These are phyloP conservation scores for Miichthys miiuy DNA, from an alignment of 2,797 vertebrate genomes.

Conservation along the genomic window DNA sequence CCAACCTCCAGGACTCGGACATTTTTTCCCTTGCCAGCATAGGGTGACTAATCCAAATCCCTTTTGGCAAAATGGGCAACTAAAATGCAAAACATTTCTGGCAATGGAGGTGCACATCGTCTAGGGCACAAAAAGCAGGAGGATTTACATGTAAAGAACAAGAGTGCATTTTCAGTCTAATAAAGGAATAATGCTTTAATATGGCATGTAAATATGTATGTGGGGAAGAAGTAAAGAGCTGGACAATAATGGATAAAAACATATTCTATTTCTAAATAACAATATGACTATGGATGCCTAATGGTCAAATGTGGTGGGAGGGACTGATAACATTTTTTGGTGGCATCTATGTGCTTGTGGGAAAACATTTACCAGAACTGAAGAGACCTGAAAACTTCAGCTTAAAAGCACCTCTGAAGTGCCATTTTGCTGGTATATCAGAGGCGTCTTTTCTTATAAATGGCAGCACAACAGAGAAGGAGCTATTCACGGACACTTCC, in stretches of 20 bases:
- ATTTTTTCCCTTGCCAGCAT: constrained; percentile 3
- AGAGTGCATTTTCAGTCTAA: not conserved
- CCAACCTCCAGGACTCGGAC: constrained; percentile 23
- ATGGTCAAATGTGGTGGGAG: not conserved
- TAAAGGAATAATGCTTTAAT: not conserved
- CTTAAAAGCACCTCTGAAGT: constrained; percentile 29
- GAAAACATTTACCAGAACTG: not conserved
- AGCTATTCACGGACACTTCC: not conserved
- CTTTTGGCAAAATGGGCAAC: constrained; percentile 15
- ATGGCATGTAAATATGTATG: not conserved
- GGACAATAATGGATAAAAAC: not conserved
- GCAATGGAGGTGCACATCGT: not conserved
- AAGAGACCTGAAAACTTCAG: not conserved
- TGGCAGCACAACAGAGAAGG: constrained; percentile 15
- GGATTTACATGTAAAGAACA: not conserved
- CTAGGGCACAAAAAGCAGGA: not conserved
- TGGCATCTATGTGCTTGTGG: not conserved
- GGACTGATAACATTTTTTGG: not conserved
- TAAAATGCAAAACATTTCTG: constrained; percentile 21
- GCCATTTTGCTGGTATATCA: constrained; percentile 9
- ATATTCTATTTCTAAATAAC: not conserved
- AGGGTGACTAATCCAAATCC: constrained; percentile 42
- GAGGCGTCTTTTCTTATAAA: constrained; percentile 35
- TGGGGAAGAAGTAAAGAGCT: not conserved
- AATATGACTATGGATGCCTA: not conserved